Conservation (phyloP, 2,797 vertebrate species). For the Cryptoblepharus egeriae region DNA sequence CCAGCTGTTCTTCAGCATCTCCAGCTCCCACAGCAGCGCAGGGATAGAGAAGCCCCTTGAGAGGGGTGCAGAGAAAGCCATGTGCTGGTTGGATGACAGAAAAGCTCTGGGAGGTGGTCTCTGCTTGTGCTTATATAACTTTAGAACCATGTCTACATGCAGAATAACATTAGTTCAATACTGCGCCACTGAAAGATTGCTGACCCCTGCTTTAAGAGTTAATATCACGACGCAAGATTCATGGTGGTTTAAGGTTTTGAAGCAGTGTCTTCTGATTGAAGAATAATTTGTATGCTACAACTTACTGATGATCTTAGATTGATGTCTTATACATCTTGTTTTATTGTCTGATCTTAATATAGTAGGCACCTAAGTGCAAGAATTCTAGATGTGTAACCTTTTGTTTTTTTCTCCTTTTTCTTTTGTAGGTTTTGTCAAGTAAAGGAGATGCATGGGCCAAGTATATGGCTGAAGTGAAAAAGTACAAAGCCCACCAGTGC, state of each 20-base stretch:
- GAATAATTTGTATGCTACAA: neutral
- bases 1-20: too few species aligned
- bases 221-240: too few species aligned
- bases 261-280: neutral
- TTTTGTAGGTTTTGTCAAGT: constrained; percentile 82
- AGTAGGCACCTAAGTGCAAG: neutral
- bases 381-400: neutral
- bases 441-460: constrained; percentile 96
- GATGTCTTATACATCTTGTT: neutral
- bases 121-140: too few species aligned
- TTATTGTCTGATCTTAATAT: neutral
- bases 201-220: too few species aligned
- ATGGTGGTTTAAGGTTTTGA: neutral
- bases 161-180: too few species aligned
- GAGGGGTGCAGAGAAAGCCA: too few species aligned
- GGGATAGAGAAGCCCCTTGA: too few species aligned
- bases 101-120: too few species aligned
- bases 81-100: too few species aligned
- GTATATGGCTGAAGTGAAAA: constrained; percentile 98
- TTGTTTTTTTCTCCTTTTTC: neutral
- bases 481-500: constrained; percentile 97
- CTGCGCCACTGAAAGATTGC: too few species aligned
- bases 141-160: too few species aligned
- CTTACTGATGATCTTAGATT: neutral
- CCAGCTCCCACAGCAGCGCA: too few species aligned